Evolutionary conservation across 30 jellyfish, hydroid and myxozoan genomes (phyloP).

Genomic region (Phacellophora camtschatica): DNA sequence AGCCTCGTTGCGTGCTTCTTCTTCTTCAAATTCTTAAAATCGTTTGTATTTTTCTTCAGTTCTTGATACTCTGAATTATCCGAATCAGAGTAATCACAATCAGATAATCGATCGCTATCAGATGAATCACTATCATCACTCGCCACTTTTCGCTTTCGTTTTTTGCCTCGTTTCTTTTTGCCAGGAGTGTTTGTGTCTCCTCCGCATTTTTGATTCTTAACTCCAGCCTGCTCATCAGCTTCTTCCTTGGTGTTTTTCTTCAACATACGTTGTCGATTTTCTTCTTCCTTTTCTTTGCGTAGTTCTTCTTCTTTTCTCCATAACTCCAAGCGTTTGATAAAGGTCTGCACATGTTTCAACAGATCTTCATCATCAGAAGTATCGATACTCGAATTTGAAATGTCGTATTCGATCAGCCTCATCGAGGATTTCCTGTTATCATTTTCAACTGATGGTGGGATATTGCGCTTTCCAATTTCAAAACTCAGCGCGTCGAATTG

Average conservation of each 20-base stretch:
- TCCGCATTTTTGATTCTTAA: not conserved
- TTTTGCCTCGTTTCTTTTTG: not conserved
- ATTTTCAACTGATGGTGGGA: no score
- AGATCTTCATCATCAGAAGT: constrained; percentile 55
- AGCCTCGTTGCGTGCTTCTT: constrained; percentile 14
- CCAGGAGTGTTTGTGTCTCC: not conserved
- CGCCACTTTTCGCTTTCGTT: not conserved
- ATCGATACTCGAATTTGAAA: constrained; percentile 15
- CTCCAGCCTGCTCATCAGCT: not conserved
- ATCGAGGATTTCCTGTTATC: not conserved
- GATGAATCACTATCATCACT: constrained; percentile 24
- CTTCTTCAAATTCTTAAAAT: not conserved
- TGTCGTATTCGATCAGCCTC: not conserved
- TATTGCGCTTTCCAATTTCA: not conserved
- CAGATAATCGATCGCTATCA: constrained; percentile 34
- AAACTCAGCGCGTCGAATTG: not conserved
- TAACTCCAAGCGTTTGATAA: not conserved
- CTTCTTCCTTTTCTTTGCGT: constrained; percentile 13
- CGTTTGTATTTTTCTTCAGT: not conserved
- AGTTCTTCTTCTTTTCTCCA: constrained; percentile 16
- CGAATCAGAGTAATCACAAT: constrained; percentile 27
- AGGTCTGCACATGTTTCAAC: constrained; percentile 7
- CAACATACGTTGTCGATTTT: not conserved
- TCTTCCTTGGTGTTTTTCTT: not conserved
- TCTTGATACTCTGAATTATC: constrained; percentile 30